These are phyloP conservation scores for Lacanobia oleracea DNA, from an alignment of 2,888 invertebrate species.

Conservation along the genomic window DNA sequence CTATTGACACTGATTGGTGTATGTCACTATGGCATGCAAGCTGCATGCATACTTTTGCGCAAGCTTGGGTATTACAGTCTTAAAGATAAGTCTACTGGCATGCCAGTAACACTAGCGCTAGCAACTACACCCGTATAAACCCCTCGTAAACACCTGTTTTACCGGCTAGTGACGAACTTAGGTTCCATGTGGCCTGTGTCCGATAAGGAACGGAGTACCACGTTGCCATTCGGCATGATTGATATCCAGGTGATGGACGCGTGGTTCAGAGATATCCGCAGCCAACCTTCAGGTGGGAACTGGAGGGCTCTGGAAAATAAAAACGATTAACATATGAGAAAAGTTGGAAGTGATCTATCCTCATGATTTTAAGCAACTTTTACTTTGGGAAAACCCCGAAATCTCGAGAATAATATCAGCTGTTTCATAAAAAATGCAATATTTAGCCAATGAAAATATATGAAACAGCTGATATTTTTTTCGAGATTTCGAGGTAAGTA, in stretches of 20 bases:
- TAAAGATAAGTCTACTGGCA: not conserved
- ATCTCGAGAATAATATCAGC: no score
- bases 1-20: no score
- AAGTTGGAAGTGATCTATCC: no score
- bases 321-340: not conserved
- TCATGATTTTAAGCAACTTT: no score
- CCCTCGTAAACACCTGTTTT: constrained; percentile 72
- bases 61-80: no score
- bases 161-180: constrained; percentile 92
- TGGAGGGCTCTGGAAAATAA: constrained; percentile 95
- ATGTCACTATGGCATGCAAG: no score
- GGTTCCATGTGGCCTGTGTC: constrained; percentile 98
- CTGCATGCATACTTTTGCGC: no score
- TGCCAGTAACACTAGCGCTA: constrained; percentile 36
- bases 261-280: constrained; percentile 97
- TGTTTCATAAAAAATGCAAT: no score
- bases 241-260: constrained; percentile 98
- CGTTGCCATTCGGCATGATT: constrained; percentile 96
- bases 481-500: no score
- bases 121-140: constrained; percentile 49
- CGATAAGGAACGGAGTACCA: constrained; percentile 94
- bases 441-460: no score
- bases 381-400: no score
- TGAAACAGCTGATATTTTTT: no score
- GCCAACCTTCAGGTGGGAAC: constrained; percentile 99